Evolutionary conservation across 2,888 invertebrate species (phyloP).

Genomic region (Linnaemya tessellans): DNA sequence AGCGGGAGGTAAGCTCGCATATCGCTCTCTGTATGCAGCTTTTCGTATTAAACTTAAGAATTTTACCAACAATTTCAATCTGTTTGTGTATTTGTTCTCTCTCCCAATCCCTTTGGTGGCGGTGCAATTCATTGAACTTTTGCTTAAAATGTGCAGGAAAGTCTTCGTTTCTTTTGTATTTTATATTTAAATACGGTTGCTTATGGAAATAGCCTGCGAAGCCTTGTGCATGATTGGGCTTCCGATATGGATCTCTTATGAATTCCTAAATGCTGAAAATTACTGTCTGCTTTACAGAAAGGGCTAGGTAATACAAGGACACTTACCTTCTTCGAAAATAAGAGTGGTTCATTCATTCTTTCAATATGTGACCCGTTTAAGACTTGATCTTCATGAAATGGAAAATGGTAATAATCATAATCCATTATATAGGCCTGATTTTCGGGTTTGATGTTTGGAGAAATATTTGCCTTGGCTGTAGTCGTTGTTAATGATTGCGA

Average conservation of each 20-base stretch:
- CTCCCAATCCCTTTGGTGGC: constrained; percentile 76
- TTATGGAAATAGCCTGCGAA: constrained; percentile 5
- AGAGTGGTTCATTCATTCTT: neutral
- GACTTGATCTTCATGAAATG: constrained; percentile 11
- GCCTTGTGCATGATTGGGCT: neutral
- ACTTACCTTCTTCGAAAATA: constrained; percentile 14
- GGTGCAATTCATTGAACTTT: constrained; percentile 67
- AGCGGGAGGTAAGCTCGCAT: constrained; percentile 86
- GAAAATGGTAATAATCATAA: constrained; percentile 35
- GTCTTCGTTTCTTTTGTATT: constrained; percentile 62
- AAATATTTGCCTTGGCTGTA: neutral
- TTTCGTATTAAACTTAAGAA: constrained; percentile 75
- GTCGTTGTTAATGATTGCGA: neutral
- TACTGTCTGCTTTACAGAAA: neutral
- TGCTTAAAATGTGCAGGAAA: constrained; percentile 50
- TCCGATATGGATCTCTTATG: neutral
- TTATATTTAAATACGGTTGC: constrained; percentile 4
- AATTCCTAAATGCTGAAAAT: constrained; percentile 9
- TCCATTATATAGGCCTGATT: neutral
- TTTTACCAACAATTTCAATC: constrained; percentile 75
- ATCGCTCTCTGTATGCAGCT: constrained; percentile 86
- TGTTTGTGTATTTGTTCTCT: constrained; percentile 76
- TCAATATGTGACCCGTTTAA: neutral
- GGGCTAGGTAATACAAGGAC: neutral
- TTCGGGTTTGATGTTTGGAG: neutral